A percentile compares a stretch with the other conserved stretches of the same genome.
Evolutionary conservation across 2,888 invertebrate species (phyloP).

Genomic region (Myathropa florea): DNA sequence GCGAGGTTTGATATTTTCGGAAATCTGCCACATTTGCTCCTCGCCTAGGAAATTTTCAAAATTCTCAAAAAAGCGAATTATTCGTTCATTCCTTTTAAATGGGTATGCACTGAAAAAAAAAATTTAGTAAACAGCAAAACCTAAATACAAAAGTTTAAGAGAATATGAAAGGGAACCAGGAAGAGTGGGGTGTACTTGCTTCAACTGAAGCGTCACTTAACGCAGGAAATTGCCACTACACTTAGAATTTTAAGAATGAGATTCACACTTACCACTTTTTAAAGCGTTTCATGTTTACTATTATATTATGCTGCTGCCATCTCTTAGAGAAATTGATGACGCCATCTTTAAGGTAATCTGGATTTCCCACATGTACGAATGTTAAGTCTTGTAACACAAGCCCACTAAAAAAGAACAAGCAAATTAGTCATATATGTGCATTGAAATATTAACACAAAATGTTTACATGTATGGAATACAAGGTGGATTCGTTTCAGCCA

Average conservation of each 20-base stretch:
- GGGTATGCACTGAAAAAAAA: slow-evolving; percentile 89
- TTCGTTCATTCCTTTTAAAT: slow-evolving; percentile 95
- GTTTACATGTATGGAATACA: slow-evolving; percentile 99
- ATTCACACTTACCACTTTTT: slow-evolving; percentile 91
- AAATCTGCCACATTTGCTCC: slow-evolving; percentile 99
- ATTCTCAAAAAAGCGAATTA: slow-evolving; percentile 97
- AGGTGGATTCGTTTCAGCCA: slow-evolving; percentile 97
- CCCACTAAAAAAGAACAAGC: slow-evolving; percentile 85
- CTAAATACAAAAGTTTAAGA: no score
- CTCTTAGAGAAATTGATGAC: slow-evolving; percentile 97
- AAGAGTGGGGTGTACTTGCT: no score
- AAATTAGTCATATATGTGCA: slow-evolving; percentile 28
- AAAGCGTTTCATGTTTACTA: slow-evolving; percentile 98
- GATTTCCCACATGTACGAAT: slow-evolving; percentile 99
- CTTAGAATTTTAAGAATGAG: background rate
- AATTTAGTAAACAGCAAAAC: background rate
- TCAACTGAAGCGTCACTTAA: no score
- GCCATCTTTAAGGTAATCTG: slow-evolving; percentile 92
- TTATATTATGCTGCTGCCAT: slow-evolving; percentile 99
- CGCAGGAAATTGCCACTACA: no score
- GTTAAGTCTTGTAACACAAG: slow-evolving; percentile 99
- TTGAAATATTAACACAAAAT: slow-evolving; percentile 72
- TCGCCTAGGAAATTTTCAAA: slow-evolving; percentile 97
- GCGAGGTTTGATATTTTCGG: slow-evolving; percentile 95
- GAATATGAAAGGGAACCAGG: no score